A percentile compares a stretch with the other conserved stretches of the same genome.
These are phyloP conservation scores for Phocoena sinus DNA, from an alignment of 2,113 vertebrate genomes.

Conservation along the genomic window DNA sequence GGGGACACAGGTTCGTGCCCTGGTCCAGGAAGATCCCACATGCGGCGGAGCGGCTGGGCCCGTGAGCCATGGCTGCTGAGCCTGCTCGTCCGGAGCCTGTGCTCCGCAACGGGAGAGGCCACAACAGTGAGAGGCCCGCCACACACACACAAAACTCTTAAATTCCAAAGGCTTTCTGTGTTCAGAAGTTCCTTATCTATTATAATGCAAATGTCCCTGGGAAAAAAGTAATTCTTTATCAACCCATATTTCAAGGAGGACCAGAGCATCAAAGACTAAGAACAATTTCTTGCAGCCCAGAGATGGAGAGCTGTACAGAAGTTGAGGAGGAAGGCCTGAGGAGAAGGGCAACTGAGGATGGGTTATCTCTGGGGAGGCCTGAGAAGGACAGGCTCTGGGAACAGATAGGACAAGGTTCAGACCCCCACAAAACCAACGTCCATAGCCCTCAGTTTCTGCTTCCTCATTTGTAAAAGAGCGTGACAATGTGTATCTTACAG, in stretches of 20 bases:
- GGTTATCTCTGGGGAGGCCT: neutral
- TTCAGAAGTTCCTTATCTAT: neutral
- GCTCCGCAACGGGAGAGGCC: too few relatives aligned
- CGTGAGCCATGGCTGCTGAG: too few relatives aligned
- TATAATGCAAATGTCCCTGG: neutral
- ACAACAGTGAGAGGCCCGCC: too few relatives aligned
- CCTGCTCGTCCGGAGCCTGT: too few relatives aligned
- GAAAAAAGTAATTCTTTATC: neutral
- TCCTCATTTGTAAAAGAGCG: neutral
- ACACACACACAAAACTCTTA: neutral
- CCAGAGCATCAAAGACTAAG: neutral
- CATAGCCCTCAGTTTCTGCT: neutral
- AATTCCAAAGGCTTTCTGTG: neutral
- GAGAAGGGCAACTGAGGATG: neutral
- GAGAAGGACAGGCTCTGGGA: neutral
- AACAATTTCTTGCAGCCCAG: neutral
- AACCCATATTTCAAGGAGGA: neutral
- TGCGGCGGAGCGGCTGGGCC: too few relatives aligned
- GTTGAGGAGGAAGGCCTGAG: accelerated
- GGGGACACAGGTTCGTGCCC: too few relatives aligned
- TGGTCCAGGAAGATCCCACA: too few relatives aligned
- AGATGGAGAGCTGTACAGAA: neutral
- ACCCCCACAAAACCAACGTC: neutral
- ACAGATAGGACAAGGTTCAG: neutral
- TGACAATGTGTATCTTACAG: neutral